phyloP scores from a whole-genome alignment of 30 jellyfish, hydroid and myxozoan species.

The Calvadosia cruxmelitensis region DNA sequence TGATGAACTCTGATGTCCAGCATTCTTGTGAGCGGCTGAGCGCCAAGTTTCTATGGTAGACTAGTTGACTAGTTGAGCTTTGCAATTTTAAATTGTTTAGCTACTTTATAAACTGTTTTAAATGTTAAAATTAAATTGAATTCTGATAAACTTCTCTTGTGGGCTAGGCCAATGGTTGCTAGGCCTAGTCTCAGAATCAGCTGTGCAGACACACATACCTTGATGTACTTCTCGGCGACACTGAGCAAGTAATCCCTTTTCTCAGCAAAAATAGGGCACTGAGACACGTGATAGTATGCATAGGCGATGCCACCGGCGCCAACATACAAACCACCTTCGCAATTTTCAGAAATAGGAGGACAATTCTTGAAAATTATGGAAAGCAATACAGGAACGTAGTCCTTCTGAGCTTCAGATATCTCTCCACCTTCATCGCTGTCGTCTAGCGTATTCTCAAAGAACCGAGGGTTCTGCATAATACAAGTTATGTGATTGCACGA shows the following conservation, averaged over 20 bases:
- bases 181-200: not conserved
- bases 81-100: no score
- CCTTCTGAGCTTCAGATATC: constrained; percentile 79
- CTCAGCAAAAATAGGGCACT: constrained; percentile 74
- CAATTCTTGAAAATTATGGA: constrained; percentile 76
- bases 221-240: constrained; percentile 75
- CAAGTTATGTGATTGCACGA: no score
- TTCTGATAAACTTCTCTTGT: no score
- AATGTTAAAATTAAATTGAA: no score
- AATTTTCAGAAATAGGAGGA: constrained; percentile 81
- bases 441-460: constrained; percentile 61
- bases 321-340: constrained; percentile 90
- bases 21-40: no score
- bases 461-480: constrained; percentile 95
- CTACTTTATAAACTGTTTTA: no score
- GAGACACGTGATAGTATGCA: constrained; percentile 94
- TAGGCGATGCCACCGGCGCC: constrained; percentile 98
- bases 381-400: constrained; percentile 77
- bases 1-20: no score
- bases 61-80: no score
- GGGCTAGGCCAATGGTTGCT: not conserved
- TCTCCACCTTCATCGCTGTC: constrained; percentile 68
- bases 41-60: no score
- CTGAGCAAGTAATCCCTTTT: constrained; percentile 49
- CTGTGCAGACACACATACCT: constrained; percentile 23